Percentiles rank a stretch among this genome's conserved stretches.
Conservation (phyloP, 2,113 vertebrate genomes). For the Cololabis saira region DNA sequence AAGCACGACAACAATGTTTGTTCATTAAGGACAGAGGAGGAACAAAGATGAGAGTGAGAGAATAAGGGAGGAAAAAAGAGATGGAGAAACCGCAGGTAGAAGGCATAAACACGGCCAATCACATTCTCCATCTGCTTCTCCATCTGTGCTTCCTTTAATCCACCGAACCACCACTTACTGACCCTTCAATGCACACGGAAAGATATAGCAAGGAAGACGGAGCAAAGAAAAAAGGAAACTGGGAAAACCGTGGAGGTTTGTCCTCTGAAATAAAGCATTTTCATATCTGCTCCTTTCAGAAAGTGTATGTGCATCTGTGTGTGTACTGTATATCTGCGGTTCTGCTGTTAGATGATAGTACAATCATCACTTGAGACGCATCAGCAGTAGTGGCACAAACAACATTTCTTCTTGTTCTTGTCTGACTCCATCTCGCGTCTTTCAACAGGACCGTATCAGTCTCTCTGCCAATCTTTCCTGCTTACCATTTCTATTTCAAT, state of each 20-base stretch:
- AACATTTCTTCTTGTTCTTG: slow-evolving; percentile 64
- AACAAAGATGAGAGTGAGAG: slow-evolving; percentile 45
- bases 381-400: slow-evolving; percentile 66
- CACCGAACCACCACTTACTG: slow-evolving; percentile 77
- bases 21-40: slow-evolving; percentile 51
- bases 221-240: slow-evolving; percentile 24
- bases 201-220: slow-evolving; percentile 47
- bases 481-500: slow-evolving; percentile 44
- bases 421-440: slow-evolving; percentile 68
- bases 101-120: slow-evolving; percentile 80
- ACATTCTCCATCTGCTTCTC: slow-evolving; percentile 84
- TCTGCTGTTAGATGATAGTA: slow-evolving; percentile 63
- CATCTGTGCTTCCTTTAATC: slow-evolving; percentile 85
- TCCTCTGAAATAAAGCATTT: slow-evolving; percentile 60
- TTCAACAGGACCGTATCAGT: slow-evolving; percentile 59
- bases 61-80: slow-evolving; percentile 40
- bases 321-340: slow-evolving; percentile 44
- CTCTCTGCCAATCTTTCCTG: slow-evolving; percentile 49
- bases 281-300: slow-evolving; percentile 51
- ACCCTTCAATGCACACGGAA: slow-evolving; percentile 70
- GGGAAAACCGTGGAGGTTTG: slow-evolving; percentile 42
- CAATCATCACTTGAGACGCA: slow-evolving; percentile 65
- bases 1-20: slow-evolving; percentile 43
- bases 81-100: slow-evolving; percentile 79
- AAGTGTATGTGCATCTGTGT: slow-evolving; percentile 12